phyloP scores from a whole-genome alignment of 2,797 vertebrate genomes.

The Leptatherina wallacei region DNA sequence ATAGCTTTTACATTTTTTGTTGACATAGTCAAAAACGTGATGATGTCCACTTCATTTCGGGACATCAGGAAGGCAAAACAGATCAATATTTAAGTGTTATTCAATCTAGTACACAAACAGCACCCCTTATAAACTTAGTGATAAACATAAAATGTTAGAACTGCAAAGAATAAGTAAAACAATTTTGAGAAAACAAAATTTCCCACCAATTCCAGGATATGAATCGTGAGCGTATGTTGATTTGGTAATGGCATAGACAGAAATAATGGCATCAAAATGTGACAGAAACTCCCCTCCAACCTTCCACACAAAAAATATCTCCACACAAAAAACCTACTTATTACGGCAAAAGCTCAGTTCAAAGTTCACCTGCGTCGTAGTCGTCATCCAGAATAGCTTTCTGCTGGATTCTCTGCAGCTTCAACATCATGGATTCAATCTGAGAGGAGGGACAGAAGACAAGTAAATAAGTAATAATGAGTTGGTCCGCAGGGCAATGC shows the following conservation, averaged over 20 bases:
- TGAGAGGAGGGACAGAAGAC: constrained; percentile 53
- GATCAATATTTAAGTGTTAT: not conserved
- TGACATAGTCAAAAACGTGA: too few relatives aligned
- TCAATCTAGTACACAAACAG: not conserved
- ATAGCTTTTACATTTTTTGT: not conserved
- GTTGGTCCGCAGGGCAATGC: constrained; percentile 37
- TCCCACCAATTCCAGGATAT: not conserved
- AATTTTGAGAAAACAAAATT: not conserved
- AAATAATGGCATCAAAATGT: too few relatives aligned
- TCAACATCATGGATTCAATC: constrained; percentile 88
- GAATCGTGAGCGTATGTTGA: not conserved
- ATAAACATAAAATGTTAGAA: not conserved
- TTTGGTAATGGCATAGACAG: too few relatives aligned
- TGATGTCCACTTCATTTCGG: too few relatives aligned
- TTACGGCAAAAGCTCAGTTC: constrained; percentile 8
- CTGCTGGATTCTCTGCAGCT: constrained; percentile 89
- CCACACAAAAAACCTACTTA: constrained; percentile 15
- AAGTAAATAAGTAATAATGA: constrained; percentile 2
- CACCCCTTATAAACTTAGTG: not conserved
- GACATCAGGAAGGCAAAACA: not conserved
- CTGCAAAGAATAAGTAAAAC: not conserved
- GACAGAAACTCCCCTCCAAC: not conserved
- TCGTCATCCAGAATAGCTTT: constrained; percentile 89
- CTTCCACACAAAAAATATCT: not conserved
- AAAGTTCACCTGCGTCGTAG: constrained; percentile 88